Percentiles rank a stretch among this genome's conserved stretches.
phyloP scores from a whole-genome alignment of 2,888 invertebrate species.

The Protula sp. region DNA sequence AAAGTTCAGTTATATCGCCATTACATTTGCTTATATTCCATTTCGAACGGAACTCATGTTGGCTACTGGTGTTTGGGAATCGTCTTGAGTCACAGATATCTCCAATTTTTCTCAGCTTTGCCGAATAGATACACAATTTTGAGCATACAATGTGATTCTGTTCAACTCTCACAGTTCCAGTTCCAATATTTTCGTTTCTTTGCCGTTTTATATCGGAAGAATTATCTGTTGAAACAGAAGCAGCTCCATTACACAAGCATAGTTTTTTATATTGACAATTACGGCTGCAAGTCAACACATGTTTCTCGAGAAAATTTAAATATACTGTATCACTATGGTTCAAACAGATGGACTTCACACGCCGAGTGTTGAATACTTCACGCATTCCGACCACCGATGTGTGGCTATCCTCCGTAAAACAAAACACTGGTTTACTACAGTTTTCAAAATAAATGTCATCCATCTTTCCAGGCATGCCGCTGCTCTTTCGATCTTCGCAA shows the following conservation, averaged over 20 bases:
- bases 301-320: too few species aligned
- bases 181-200: neutral
- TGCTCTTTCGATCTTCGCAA: constrained; percentile 1
- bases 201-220: neutral
- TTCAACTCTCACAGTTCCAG: neutral
- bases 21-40: neutral
- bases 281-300: neutral
- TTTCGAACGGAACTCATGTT: too few species aligned
- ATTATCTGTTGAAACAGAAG: too few species aligned
- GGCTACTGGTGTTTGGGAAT: too few species aligned
- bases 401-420: constrained; percentile 84
- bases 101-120: too few species aligned
- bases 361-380: constrained; percentile 60
- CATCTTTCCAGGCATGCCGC: too few species aligned
- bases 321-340: neutral
- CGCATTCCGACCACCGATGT: constrained; percentile 93
- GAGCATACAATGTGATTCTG: neutral
- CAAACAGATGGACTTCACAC: neutral
- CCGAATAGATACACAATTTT: neutral
- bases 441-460: too few species aligned
- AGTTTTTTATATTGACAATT: neutral
- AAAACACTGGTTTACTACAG: too few species aligned
- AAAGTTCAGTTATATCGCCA: neutral
- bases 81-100: too few species aligned
- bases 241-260: too few species aligned